Conservation (phyloP, 2,888 invertebrate genomes). For the Aporophyla lueneburgensis region DNA sequence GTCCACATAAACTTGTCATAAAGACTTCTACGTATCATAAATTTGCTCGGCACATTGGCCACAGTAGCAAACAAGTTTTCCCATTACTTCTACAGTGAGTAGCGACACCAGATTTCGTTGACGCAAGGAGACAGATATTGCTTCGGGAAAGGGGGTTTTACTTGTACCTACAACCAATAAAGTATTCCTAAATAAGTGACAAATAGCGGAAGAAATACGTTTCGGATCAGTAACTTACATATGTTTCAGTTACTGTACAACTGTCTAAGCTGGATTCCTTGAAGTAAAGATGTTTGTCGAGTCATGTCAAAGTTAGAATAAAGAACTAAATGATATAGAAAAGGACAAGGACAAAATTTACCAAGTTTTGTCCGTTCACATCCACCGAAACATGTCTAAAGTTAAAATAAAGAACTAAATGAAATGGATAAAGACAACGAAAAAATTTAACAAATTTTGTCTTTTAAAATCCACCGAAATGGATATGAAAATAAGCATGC, state of each 20-base stretch:
- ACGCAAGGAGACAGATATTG: conserved; percentile 58
- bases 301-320: neutral
- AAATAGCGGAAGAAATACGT: conserved; percentile 25
- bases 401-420: neutral
- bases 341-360: neutral
- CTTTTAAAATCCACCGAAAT: conserved; percentile 21
- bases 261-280: neutral
- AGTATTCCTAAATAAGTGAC: conserved; percentile 41
- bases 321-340: neutral
- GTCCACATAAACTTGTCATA: conserved; percentile 68
- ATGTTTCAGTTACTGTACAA: conserved; percentile 4
- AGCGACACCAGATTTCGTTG: conserved; percentile 67
- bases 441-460: conserved; percentile 1
- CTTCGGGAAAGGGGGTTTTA: conserved; percentile 29
- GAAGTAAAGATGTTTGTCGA: neutral
- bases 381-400: conserved; percentile 3
- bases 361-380: conserved; percentile 11
- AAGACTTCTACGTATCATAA: conserved; percentile 66
- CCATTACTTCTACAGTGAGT: conserved; percentile 78
- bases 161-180: conserved; percentile 33
- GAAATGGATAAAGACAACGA: neutral
- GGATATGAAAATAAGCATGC: conserved; percentile 23
- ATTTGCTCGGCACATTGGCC: conserved; percentile 67
- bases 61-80: conserved; percentile 82
- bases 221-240: conserved; percentile 15